Base-by-base conservation (phyloP, 2,888 invertebrate species). In the Limnephilus auricula region DNA sequence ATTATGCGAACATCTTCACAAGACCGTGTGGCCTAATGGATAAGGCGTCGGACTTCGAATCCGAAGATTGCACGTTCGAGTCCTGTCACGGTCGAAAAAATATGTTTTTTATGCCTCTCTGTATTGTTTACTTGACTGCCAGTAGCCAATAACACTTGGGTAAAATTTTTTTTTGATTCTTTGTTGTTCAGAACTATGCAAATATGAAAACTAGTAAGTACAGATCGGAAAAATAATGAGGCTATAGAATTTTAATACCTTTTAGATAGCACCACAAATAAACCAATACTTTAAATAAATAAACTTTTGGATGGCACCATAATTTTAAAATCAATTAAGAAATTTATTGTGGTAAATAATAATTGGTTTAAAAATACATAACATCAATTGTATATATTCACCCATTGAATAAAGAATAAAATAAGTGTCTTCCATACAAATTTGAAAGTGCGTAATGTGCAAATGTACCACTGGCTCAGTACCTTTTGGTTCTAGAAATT, bases 21-120 rank as follows among this genome's bases (percentile, higher is more conserved):
- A 9, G 96, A 96, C 96, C 96, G 96, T 97, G 97, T 97, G 96
- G 96, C 97, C 97, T 97, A 97, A 97, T 96, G 97, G 96, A 97
- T 96, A 97, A 97, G 97, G 97, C 97, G 96, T 97, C 97, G 97
- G 97, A 97, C 97, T 97, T 97, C 97, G 96, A 96, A 97, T 97
- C 97, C 97, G 97, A 96, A 96, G 97, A 97, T 97, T 97, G 97
- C 96, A 96, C 96, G 96, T 97, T 97, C 97, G 96, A 97, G 96
- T 96, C 97, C 96, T 96, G 96, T 97, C 97, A 96, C 97, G 97
- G 96, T 97, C 96, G 96, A 65, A 65, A 25, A 65, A 65, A 65
- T 9, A 25, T 9, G 0, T 65, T 65, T 65, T 65, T 65, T 65
- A 1, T 65, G 6, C 25, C 25, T 0, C 6, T n/a, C 9, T n/a